Base-by-base conservation (phyloP, 2,797 vertebrate species). In the Peromyscus nudipes region DNA sequence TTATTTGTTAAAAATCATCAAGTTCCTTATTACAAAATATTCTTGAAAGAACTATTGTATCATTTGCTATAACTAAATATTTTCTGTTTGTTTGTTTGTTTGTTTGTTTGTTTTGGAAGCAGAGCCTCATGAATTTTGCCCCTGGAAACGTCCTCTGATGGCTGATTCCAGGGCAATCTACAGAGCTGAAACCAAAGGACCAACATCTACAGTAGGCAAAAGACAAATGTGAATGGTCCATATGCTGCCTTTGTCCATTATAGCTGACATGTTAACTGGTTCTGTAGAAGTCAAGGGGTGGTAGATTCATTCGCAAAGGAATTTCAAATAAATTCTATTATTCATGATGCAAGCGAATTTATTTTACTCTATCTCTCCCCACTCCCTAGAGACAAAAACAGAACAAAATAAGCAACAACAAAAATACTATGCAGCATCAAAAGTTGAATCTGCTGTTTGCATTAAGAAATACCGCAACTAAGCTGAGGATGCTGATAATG, bases 1-100 rank as follows among this genome's bases (percentile, higher is more conserved):
- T 52, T 79, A 85, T 14, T 65, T 23, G 25, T 27, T 23, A 81
- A 73, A 23, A 91, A 31, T 46, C 57, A 11, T 55, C 34, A 23
- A 14, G n/a, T 94, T 93, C 95, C 75, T 87, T 67, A 57, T 84
- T 85, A 84, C 6, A 90, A 92, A 85, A 89, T 89, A 12, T 55
- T n/a, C 69, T 75, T 49, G 21, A 7, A 65, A 86, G 27, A 92
- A 76, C 80, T 14, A 81, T 4, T n/a, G 13, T 40, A 64, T 87
- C 19, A 57, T 81, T 81, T 81, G 34, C 79, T 57, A 3, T 21
- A 55, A 80, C 31, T 23, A 52, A 80, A n/a, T 57, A 9, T 52
- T 52, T 52, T 52, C 49, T 52, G 49, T 52, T 52, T 52, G 49
- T 52, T 52, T 49, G 1, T 77, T 77, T 46, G 49, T 79, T 79